Base-by-base conservation (phyloP, 2,888 invertebrate species). In the Megastigmus dorsalis region DNA sequence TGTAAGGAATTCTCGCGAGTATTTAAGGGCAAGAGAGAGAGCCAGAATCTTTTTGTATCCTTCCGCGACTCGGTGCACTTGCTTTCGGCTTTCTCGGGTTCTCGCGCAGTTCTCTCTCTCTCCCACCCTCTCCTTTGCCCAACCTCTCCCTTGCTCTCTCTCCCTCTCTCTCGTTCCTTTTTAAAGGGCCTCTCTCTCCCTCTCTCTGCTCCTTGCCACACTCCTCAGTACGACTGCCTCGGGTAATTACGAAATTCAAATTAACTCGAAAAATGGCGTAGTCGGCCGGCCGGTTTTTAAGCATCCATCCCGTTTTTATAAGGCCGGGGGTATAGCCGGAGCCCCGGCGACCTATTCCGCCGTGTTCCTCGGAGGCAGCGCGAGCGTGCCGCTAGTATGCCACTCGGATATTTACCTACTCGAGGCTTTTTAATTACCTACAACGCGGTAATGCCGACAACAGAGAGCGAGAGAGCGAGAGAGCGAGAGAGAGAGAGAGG, bases 211-310 rank as follows among this genome's bases (percentile, higher is more conserved):
- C 10, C 60, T 55, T 45, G 18, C 55, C n/a, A n/a, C n/a, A n/a
- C 62, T 59, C 68, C 81, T 82, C 80, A 83, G 81, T 82, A 80
- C 81, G 82, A 79, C 81, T 75, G 81, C 82, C 77, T 73, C 77
- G 81, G 83, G 83, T 86, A 88, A 88, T 87, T 87, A 87, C 84
- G 83, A 86, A 87, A 87, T 88, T 87, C 85, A 87, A 88, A 88
- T 88, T 87, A 88, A 87, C 86, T 86, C 84, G 86, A 86, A 87
- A 87, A 86, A 87, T 84, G 84, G 85, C 82, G 82, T 79, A 84
- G 84, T 81, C 82, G 80, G 82, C 80, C 80, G 79, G 78, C 78
- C 80, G n/a, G 80, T 85, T 86, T 86, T 86, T 84, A 84, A 86
- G 85, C 84, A 84, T 86, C 85, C 84, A 81, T 82, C 80, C 76